Evolutionary conservation across 2,888 invertebrate genomes (phyloP).

Genomic region (Erpobdella octoculata): DNA sequence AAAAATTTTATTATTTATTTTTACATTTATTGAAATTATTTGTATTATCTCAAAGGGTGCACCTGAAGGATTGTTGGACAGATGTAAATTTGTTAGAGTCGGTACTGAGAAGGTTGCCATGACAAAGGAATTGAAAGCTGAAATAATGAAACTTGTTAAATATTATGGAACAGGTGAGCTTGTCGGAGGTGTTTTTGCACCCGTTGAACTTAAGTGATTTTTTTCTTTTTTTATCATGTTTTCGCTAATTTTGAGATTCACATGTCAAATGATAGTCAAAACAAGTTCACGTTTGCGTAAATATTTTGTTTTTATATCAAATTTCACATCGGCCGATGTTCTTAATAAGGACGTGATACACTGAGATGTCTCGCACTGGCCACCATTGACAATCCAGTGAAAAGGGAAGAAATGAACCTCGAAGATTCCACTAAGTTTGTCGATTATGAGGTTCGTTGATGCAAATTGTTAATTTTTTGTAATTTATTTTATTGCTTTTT

Average conservation of each 20-base stretch:
- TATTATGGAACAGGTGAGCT: constrained; percentile 76
- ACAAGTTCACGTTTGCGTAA: neutral
- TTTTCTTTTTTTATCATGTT: too few relatives aligned
- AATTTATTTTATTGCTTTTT: too few relatives aligned
- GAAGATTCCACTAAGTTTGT: constrained; percentile 90
- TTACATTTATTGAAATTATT: neutral
- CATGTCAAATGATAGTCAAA: neutral
- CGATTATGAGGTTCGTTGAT: constrained; percentile 74
- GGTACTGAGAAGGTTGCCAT: constrained; percentile 83
- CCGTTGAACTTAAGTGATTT: too few relatives aligned
- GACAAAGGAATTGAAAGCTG: constrained; percentile 77
- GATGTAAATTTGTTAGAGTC: constrained; percentile 92
- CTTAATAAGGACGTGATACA: constrained; percentile 49
- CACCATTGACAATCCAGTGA: constrained; percentile 83
- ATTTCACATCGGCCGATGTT: neutral
- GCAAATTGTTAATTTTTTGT: neutral
- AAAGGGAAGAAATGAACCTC: constrained; percentile 95
- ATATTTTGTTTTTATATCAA: neutral
- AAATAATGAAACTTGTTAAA: constrained; percentile 83
- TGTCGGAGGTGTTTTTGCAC: too few relatives aligned
- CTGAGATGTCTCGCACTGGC: constrained; percentile 80
- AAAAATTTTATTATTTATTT: too few relatives aligned
- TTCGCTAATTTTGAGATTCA: too few relatives aligned
- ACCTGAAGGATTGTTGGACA: constrained; percentile 90
- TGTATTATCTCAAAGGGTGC: constrained; percentile 66